A percentile compares a stretch with the other conserved stretches of the same genome.
Evolutionary conservation across 37 sponge, comb jelly and placozoan genomes (phyloP).

Genomic region (Corticium candelabrum): DNA sequence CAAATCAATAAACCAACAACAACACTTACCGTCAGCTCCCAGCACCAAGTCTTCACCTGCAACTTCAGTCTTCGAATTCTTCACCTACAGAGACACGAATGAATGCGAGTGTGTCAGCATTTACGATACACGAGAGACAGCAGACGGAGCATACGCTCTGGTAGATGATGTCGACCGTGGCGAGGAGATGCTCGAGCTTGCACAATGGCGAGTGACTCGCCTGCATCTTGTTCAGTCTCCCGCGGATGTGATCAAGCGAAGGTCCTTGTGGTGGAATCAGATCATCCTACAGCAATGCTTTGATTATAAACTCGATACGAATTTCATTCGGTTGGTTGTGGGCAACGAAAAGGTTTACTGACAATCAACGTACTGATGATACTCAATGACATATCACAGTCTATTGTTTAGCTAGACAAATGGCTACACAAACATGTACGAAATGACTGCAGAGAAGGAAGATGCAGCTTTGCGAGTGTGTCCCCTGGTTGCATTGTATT

Average conservation of each 20-base stretch:
- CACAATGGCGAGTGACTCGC: conserved; percentile 51
- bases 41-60: conserved; percentile 10
- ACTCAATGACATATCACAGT: too few relatives aligned
- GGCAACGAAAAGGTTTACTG: too few relatives aligned
- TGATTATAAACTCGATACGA: too few relatives aligned
- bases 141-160: conserved; percentile 33
- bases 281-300: conserved; percentile 1
- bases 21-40: conserved; percentile 36
- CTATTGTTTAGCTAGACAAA: too few relatives aligned
- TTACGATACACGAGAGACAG: not conserved
- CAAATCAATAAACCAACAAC: too few relatives aligned
- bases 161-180: conserved; percentile 74
- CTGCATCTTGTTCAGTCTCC: conserved; percentile 35
- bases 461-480: too few relatives aligned
- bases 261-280: conserved; percentile 12
- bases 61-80: not conserved
- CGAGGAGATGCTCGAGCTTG: conserved; percentile 75
- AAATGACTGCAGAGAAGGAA: too few relatives aligned
- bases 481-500: too few relatives aligned
- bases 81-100: not conserved
- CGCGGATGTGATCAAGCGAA: conserved; percentile 38
- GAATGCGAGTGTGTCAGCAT: not conserved
- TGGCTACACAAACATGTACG: too few relatives aligned
- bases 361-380: too few relatives aligned
- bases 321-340: too few relatives aligned